Base-by-base conservation (phyloP, 2,888 invertebrate species). In the Agrilus mali region DNA sequence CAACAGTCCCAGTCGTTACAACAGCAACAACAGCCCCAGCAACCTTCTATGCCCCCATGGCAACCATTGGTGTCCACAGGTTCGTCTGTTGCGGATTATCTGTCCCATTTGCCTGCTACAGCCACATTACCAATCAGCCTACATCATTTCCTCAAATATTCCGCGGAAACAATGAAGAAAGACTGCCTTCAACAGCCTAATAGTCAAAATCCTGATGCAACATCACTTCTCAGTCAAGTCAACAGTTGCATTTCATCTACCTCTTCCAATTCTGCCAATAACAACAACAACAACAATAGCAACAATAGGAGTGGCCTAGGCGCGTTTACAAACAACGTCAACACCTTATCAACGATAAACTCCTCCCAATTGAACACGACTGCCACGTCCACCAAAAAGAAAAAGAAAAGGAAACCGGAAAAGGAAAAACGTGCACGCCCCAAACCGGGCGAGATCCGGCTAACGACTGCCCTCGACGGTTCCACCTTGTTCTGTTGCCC, bases 401-500 rank as follows among this genome's bases (percentile, higher is more conserved):
- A 86, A 69, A 84, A 84, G 60, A 82, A 83, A 65, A 84, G 83
- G 72, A 86, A 84, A 68, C 73, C 74, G 0, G 74, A 73, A 14
- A 82, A 82, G 59, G 86, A 86, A 61, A 85, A 85, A 64, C 87
- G 87, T 55, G 82, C 82, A n/a, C 69, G 85, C 38, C 86, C 85
- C 1, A 86, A 85, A 55, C 87, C 88, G 0, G 88, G 87, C 1
- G 86, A 87, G 67, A 87, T 87, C 54, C 74, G 86, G 33, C 68
- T 86, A 22, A 83, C 84, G 8, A 86, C 85, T 3, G 86, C 86
- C 7, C 56, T 82, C 41, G 88, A 89, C 54, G 88, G 89, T 34
- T 86, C 87, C 41, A 87, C 87, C 0, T 61, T 88, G 14, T 88
- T 85, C 58, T 87, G 88, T 60, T 88, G 88, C 62, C 87, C 88